Evolutionary conservation across 2,888 invertebrate species (phyloP), one percentile per base, ranked within the genome.

Genomic region (Oxyteleia sp.): DNA sequence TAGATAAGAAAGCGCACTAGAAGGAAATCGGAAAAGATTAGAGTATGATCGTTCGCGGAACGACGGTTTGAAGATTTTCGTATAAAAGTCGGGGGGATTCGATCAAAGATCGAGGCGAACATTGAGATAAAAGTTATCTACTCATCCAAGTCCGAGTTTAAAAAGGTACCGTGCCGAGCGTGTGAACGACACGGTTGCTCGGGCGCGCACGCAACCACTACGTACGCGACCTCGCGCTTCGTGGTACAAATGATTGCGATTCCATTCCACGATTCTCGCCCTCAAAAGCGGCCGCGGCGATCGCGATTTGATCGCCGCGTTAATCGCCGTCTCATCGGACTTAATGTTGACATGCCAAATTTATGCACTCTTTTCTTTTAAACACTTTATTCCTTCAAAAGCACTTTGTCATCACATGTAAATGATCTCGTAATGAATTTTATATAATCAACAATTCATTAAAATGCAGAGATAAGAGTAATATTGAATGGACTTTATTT

Each of bases 211-310:
- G 92, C 92, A 91, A 92, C 86, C 90, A 83, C 85, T 84, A 79
- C 80, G 88, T 86, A 80, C 81, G 89, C 89, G 90, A 91, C 88
- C 90, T 91, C 91, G 91, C 91, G 85, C 91, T 90, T 89, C 90
- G 88, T 92, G 91, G 92, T 91, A 92, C 92, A 92, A 91, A 92
- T 91, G 90, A 91, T 87, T 90, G 72, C 90, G 75, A 84, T 90
- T 90, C 86, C 89, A 86, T 87, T 87, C 83, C 87, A 74, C 86
- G 66, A 87, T 86, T 87, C 80, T 86, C 82, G 71, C 87, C 85
- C 82, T 72, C 75, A 43, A 69, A 81, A 53, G 49, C 79, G 20
- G 32, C 49, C 84, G 78, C 49, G 53, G 78, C 79, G 84, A 89
- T 89, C 88, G 84, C 86, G 88, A 89, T 88, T 88, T 84, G 87